A percentile compares a stretch with the other conserved stretches of the same genome.
Evolutionary conservation across 2,113 vertebrate genomes (phyloP).

Genomic region (Rhadina sibilatrix): DNA sequence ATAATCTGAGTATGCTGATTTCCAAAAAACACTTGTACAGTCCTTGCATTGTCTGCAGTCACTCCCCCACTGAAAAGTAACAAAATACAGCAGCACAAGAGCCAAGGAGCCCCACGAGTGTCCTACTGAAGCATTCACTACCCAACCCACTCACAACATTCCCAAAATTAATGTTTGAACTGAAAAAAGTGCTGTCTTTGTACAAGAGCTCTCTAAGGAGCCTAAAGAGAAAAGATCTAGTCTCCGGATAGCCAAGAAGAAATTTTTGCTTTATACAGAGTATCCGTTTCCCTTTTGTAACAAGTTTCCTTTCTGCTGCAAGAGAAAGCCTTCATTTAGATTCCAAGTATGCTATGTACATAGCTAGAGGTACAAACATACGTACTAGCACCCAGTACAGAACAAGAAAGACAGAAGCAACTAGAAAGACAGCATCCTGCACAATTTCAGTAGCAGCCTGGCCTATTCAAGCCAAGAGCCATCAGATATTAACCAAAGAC

Average conservation of each 20-base stretch:
- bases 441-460: not conserved
- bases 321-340: not conserved
- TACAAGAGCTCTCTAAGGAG: not conserved
- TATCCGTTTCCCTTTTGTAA: not conserved
- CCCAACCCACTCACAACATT: not conserved
- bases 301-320: not conserved
- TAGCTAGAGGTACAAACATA: not conserved
- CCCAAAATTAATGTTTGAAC: not conserved
- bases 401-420: not conserved
- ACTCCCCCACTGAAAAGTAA: not conserved
- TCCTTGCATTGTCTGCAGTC: not conserved
- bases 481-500: not conserved
- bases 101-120: accelerated
- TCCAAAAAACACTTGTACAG: not conserved
- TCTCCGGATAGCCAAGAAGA: not conserved
- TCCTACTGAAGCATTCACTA: not conserved
- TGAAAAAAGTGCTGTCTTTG: not conserved
- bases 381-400: not conserved
- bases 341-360: not conserved
- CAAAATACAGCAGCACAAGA: not conserved
- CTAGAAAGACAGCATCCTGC: not conserved
- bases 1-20: not conserved
- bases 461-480: not conserved
- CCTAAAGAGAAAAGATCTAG: not conserved
- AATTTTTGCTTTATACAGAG: not conserved